These are phyloP conservation scores for Plebejus melissa DNA, from an alignment of 2,888 invertebrate genomes.

Conservation along the genomic window DNA sequence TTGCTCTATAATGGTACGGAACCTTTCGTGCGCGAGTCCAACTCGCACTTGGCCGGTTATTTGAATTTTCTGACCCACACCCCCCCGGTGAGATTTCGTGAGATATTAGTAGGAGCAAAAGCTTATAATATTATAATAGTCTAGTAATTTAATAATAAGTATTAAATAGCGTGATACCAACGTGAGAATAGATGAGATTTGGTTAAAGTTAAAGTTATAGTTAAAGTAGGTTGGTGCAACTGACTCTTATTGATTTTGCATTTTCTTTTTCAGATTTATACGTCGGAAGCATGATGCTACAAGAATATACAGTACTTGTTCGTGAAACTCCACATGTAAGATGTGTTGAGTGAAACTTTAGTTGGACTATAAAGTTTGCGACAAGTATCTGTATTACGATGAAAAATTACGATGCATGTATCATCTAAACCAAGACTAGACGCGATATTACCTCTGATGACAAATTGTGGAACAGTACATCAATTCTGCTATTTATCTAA, in stretches of 20 bases:
- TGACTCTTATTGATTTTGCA: not conserved
- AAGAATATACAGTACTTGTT: not conserved
- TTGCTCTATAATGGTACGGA: too few relatives aligned
- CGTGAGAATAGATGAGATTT: too few relatives aligned
- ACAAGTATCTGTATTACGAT: not conserved
- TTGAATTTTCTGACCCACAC: too few relatives aligned
- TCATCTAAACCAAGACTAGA: not conserved
- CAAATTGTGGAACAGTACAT: not conserved
- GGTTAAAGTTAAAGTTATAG: too few relatives aligned
- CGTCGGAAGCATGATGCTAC: conserved; percentile 42
- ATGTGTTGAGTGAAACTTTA: not conserved
- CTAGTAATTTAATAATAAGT: too few relatives aligned
- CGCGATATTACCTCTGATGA: not conserved
- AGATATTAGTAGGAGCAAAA: too few relatives aligned
- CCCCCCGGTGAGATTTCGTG: too few relatives aligned
- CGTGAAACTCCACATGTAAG: conserved; percentile 12
- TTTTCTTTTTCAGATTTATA: conserved; percentile 43
- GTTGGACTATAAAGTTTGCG: not conserved
- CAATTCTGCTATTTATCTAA: not conserved
- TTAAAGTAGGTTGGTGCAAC: too few relatives aligned
- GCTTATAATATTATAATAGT: too few relatives aligned
- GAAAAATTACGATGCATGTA: not conserved
- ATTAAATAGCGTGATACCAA: too few relatives aligned
- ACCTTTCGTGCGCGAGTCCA: too few relatives aligned
- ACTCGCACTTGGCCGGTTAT: too few relatives aligned